Percentiles rank a stretch among this genome's conserved stretches.
These are phyloP conservation scores for Mohoua ochrocephala DNA, from an alignment of 2,113 vertebrate genomes.

Conservation along the genomic window DNA sequence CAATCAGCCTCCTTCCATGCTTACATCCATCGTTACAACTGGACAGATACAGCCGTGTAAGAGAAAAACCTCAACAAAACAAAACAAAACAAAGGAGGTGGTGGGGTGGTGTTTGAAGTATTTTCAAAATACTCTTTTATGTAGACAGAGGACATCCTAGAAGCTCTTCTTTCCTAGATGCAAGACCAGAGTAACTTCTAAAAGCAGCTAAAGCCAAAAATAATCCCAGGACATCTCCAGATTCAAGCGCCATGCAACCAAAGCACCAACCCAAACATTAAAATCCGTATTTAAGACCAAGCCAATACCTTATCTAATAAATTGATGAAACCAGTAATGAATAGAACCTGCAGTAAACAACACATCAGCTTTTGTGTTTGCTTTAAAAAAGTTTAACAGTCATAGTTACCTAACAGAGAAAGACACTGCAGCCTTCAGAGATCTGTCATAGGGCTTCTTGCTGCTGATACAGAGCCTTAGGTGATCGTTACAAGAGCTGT, in stretches of 20 bases:
- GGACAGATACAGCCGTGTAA: background rate
- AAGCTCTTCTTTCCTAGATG: background rate
- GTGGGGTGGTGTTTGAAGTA: background rate
- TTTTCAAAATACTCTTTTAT: background rate
- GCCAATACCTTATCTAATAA: background rate
- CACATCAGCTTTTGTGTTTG: background rate
- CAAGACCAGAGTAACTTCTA: background rate
- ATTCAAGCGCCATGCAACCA: background rate
- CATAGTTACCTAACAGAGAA: background rate
- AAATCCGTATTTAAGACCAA: background rate
- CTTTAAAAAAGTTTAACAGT: background rate
- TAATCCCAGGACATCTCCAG: background rate
- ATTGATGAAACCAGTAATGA: background rate
- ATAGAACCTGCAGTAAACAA: background rate
- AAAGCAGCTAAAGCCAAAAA: background rate
- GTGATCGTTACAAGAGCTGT: background rate
- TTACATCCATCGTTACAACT: background rate
- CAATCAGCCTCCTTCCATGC: background rate
- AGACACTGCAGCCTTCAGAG: background rate
- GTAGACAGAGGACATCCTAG: background rate
- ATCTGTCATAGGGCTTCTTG: accelerated
- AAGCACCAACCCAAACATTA: background rate
- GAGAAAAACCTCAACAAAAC: background rate
- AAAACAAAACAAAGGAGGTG: too few relatives aligned
- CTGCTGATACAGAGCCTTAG: background rate